Base-by-base conservation (phyloP, 2,888 invertebrate species). In the Acrocyrtus sp. region DNA sequence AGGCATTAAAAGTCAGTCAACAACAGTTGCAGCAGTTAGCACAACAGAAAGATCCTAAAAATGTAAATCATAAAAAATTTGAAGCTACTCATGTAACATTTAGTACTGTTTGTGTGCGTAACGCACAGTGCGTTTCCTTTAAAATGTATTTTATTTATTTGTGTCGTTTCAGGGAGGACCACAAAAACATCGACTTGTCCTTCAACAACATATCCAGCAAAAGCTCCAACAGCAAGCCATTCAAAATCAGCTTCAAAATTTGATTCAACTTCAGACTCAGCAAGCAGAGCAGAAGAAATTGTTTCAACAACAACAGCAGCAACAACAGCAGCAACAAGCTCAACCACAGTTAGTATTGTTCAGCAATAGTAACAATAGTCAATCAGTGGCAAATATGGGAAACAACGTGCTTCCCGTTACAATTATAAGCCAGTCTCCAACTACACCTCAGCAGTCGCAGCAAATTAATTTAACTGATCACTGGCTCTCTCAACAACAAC, bases 1-100 rank as follows among this genome's bases (percentile, higher is more conserved):
- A 94, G 2, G 92, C 94, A 82, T 83, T 94, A 78, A 91, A 91
- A 73, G 89, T 91, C 78, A 92, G 92, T 1, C 91, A 93, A 74
- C 89, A 91, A 81, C 78, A 80, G 53, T 73, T 77, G 8, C 89
- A 91, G 82, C 77, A 80, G 48, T 62, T 76, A 19, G 62, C 78
- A 3, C 78, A 78, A 27, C 70, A 72, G 21, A 75, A 72, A 48
- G 68, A 81, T 51, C 65, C 66, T 6, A 81, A 81, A 53, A 63
- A 53, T 27, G 74, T 68, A 58, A 63, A 63, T 8, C 34, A 8
- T n/a, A n/a, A n/a, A n/a, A n/a, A n/a, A n/a, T n/a, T n/a, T n/a
- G n/a, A n/a, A n/a, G n/a, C n/a, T n/a, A n/a, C n/a, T n/a, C n/a
- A n/a, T n/a, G n/a, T n/a, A n/a, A n/a, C n/a, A n/a, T n/a, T n/a